Evolutionary conservation across 2,797 vertebrate genomes (phyloP).

Genomic region (Otus scops): DNA sequence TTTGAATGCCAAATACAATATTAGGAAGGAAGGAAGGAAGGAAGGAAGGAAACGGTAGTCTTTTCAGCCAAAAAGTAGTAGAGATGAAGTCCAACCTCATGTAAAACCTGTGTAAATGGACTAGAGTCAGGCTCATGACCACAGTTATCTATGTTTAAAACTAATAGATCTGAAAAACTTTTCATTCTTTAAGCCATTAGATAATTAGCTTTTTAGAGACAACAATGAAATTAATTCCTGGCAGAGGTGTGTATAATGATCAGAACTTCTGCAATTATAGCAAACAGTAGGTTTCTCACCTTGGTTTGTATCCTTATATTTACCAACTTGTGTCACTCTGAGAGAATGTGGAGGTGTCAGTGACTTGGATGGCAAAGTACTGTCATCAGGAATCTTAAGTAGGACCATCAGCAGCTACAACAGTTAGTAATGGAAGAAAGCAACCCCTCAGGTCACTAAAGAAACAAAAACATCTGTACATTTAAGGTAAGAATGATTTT

Average conservation of each 20-base stretch:
- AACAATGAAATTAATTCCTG: background rate
- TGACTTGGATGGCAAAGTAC: background rate
- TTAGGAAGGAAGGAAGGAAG: no score
- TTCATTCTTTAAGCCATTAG: background rate
- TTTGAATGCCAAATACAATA: background rate
- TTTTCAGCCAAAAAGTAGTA: background rate
- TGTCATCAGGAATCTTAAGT: background rate
- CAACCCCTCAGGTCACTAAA: background rate
- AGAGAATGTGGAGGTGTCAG: background rate
- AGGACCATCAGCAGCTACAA: background rate
- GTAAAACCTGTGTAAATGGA: background rate
- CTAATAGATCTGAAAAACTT: background rate
- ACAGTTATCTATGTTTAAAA: background rate
- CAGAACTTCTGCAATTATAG: background rate
- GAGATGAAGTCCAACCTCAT: background rate
- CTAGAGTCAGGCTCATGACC: background rate
- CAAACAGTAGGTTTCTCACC: background rate
- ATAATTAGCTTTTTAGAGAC: background rate
- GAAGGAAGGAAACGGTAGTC: background rate
- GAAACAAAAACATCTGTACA: background rate
- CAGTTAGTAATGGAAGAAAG: background rate
- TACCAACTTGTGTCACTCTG: background rate
- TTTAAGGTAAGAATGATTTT: background rate
- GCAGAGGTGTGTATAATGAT: background rate
- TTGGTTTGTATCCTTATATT: background rate